These are phyloP conservation scores for Stomatorhinus walkeri DNA, from an alignment of 2,797 vertebrate species.

Conservation along the genomic window DNA sequence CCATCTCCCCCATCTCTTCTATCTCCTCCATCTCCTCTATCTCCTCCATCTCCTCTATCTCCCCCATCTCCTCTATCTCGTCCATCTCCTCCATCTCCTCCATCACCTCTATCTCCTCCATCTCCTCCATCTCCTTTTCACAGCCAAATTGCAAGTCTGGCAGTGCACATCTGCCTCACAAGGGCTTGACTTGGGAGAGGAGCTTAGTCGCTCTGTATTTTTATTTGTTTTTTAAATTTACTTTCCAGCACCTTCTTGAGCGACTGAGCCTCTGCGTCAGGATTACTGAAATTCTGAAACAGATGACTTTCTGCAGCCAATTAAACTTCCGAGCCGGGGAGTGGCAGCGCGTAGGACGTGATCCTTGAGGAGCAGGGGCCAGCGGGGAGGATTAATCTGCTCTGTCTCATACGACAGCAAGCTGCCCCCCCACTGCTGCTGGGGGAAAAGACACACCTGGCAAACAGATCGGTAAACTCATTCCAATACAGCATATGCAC, in stretches of 20 bases:
- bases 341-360: conserved; percentile 15
- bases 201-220: conserved; percentile 11
- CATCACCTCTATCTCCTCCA: background rate
- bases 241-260: background rate
- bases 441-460: background rate
- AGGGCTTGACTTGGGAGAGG: background rate
- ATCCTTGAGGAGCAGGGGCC: background rate
- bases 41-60: background rate
- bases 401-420: background rate
- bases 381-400: conserved; percentile 5
- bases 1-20: background rate
- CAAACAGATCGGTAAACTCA: background rate
- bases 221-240: background rate
- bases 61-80: background rate
- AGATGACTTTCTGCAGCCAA: conserved; percentile 33
- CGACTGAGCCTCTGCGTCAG: background rate
- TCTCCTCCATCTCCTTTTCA: background rate
- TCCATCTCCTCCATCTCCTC: background rate
- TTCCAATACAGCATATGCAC: background rate
- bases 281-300: conserved; percentile 28
- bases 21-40: background rate
- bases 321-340: conserved; percentile 52
- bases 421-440: background rate
- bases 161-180: background rate
- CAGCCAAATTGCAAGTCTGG: background rate